Base-by-base conservation (phyloP, 1,140 invertebrate genomes). In the Marisa cornuarietis region DNA sequence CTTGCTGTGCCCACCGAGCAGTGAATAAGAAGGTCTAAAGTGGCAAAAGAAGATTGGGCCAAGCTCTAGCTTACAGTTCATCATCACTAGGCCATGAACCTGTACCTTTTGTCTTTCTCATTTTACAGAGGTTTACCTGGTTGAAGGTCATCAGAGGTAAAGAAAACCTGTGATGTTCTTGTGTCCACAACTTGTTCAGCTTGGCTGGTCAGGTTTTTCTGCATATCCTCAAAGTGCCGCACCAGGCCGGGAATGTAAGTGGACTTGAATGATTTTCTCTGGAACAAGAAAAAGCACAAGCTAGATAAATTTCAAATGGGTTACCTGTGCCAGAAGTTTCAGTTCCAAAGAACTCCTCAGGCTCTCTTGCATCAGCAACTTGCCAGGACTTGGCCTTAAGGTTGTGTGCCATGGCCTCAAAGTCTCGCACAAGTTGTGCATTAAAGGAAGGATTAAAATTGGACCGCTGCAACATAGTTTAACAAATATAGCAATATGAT, bases 361-460 rank as follows among this genome's bases (percentile, higher is more conserved):
- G 14, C 20, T 66, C 71, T 76, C 86, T 78, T 22, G 83, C 79
- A 82, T 87, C 86, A n/a, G 85, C 76, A 14, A 87, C 54, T 76
- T 85, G 82, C 74, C 83, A 82, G 52, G 65, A 31, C 16, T 82
- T 66, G 1, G 71, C 62, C 18, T 76, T 73, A 14, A 84, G 26
- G 83, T 81, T 85, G 18, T 83, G 76, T 24, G 81, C 26, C 76
- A 87, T 83, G 51, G 75, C 79, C 51, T 83, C 80, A 77, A 72
- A 87, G 18, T 78, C 78, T 62, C 81, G 52, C 49, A 83, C 20
- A 24, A 84, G 71, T 42, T 76, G 54, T 76, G 65, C 69, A 75
- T 83, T 75, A 6, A 84, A 66, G 14, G 81, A 80, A 2, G 72
- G 58, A 18, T 79, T 63, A 79, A 85, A 86, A 76, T 83, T 73